A percentile compares a stretch with the other conserved stretches of the same genome.
Evolutionary conservation across 2,797 vertebrate species (phyloP).

Genomic region (Coendou prehensilis): DNA sequence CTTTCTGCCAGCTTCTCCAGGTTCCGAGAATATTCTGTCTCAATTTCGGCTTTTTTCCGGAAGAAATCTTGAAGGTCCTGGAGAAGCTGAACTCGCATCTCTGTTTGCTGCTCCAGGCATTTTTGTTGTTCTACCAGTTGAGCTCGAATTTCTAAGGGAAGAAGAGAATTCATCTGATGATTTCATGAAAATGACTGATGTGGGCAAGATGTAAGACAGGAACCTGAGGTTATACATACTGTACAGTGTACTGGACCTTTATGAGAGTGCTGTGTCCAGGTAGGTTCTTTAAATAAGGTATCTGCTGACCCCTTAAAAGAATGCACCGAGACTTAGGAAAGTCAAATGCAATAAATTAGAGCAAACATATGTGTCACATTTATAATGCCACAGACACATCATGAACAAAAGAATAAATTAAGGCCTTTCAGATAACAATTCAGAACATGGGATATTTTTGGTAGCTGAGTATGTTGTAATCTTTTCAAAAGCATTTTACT

Average conservation of each 20-base stretch:
- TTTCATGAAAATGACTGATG: neutral
- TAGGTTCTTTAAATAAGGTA: neutral
- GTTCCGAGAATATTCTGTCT: conserved; percentile 98
- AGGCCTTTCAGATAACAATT: conserved; percentile 58
- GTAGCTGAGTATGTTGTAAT: neutral
- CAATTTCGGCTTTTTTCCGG: conserved; percentile 98
- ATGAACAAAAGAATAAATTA: conserved; percentile 31
- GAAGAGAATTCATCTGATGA: conserved; percentile 78
- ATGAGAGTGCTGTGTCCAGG: neutral
- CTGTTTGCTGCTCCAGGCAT: conserved; percentile 99
- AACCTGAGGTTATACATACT: neutral
- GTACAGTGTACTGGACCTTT: neutral
- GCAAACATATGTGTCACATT: conserved; percentile 31
- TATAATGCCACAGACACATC: conserved; percentile 66
- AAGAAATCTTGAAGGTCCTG: conserved; percentile 99
- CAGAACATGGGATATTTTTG: conserved; percentile 30
- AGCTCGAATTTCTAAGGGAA: conserved; percentile 94
- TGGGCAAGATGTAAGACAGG: neutral
- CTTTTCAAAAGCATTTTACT: conserved; percentile 2
- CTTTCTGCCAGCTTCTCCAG: conserved; percentile 98
- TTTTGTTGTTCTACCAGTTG: conserved; percentile 98
- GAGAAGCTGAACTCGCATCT: conserved; percentile 98
- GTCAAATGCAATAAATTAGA: conserved; percentile 51
- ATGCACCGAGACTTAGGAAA: neutral
- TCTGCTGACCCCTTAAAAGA: conserved; percentile 61